These are phyloP conservation scores for Andrena praecox DNA, from an alignment of 2,888 invertebrate genomes.

Conservation along the genomic window DNA sequence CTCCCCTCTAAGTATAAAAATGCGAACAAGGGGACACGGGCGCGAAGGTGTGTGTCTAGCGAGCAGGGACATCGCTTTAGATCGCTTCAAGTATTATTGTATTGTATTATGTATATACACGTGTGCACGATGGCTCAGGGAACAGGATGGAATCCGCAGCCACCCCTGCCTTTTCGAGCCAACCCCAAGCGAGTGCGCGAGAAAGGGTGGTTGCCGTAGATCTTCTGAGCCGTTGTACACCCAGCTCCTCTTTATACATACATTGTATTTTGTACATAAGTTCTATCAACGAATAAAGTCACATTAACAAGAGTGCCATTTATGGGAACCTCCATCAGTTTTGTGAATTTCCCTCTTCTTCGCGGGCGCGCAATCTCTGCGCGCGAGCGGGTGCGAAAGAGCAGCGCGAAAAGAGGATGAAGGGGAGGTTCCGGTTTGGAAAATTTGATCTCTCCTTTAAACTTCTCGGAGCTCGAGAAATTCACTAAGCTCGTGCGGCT, in stretches of 20 bases:
- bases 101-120: constrained; percentile 67
- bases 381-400: background rate
- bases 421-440: background rate
- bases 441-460: no score
- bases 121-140: constrained; percentile 64
- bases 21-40: constrained; percentile 5
- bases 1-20: constrained; percentile 6
- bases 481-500: no score
- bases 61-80: constrained; percentile 33
- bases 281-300: constrained; percentile 73
- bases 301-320: constrained; percentile 73
- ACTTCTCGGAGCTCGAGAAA: no score
- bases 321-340: constrained; percentile 55
- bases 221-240: constrained; percentile 57
- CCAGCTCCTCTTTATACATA: constrained; percentile 62
- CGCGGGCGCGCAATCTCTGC: background rate
- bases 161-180: background rate
- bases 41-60: constrained; percentile 22
- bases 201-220: no score
- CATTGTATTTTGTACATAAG: constrained; percentile 71
- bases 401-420: background rate
- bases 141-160: background rate
- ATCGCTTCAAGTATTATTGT: constrained; percentile 65
- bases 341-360: constrained; percentile 43
- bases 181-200: background rate